phyloP scores from a whole-genome alignment of 2,113 vertebrate genomes.

The Brienomyrus longianalis region DNA sequence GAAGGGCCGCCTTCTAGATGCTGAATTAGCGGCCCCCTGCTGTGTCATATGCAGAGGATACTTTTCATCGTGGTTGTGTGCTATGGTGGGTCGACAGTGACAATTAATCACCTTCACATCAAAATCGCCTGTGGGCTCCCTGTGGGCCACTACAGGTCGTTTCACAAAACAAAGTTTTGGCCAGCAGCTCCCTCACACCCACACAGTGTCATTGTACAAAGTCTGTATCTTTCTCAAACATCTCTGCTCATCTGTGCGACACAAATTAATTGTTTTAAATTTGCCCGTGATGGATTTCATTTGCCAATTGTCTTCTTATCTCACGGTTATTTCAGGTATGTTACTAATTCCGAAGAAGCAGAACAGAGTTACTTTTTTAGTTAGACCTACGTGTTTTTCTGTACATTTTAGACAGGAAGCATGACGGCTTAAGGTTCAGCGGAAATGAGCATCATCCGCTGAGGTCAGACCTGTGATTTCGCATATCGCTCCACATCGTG shows the following conservation, averaged over 20 bases:
- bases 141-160: not conserved
- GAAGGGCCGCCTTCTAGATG: no score
- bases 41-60: not conserved
- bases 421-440: not conserved
- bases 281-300: not conserved
- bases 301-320: not conserved
- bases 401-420: not conserved
- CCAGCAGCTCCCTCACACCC: not conserved
- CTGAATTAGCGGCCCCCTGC: no score
- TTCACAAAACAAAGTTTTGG: not conserved
- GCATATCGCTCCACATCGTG: not conserved
- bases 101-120: no score
- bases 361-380: not conserved
- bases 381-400: not conserved
- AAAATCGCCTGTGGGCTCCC: no score
- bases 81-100: no score
- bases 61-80: no score
- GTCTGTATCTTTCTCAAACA: not conserved
- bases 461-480: not conserved
- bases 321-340: not conserved
- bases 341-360: not conserved
- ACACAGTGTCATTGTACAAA: not conserved
- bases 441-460: not conserved
- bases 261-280: not conserved
- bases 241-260: not conserved